A percentile compares a stretch with the other conserved stretches of the same genome.
Conservation (phyloP, 2,113 vertebrate genomes). For the Hystrix brachyura region DNA sequence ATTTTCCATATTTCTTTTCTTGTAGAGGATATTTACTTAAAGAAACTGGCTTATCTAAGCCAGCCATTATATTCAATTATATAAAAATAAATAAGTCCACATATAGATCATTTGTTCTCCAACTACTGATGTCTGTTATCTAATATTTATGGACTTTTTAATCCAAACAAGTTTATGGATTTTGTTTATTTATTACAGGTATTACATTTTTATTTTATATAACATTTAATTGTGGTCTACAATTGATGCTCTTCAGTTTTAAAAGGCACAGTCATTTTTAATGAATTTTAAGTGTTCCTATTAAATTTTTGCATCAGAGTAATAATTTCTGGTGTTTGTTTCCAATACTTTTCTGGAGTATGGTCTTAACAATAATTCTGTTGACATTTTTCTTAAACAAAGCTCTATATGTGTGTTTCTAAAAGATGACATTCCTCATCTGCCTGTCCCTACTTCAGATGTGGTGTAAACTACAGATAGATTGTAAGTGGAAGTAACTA, state of each 20-base stretch:
- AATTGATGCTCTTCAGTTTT: background rate
- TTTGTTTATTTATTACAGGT: background rate
- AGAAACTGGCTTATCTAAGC: background rate
- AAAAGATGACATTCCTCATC: constrained; percentile 55
- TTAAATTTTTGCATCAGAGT: background rate
- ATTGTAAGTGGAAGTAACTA: constrained; percentile 63
- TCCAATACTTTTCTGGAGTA: background rate
- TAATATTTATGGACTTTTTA: background rate
- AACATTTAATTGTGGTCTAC: background rate
- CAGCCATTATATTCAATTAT: background rate
- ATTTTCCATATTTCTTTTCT: background rate
- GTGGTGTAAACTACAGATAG: background rate
- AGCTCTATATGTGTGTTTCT: background rate
- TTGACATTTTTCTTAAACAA: constrained; percentile 47
- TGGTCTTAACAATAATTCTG: background rate
- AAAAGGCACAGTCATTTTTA: accelerated
- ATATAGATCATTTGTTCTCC: background rate
- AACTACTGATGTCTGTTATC: background rate
- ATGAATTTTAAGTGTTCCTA: accelerated
- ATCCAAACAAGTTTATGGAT: background rate
- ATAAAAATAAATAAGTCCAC: background rate
- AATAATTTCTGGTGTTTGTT: background rate
- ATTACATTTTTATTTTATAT: background rate
- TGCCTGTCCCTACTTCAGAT: background rate
- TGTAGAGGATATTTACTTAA: background rate